Base-by-base conservation (phyloP, 1,140 invertebrate genomes). In the Hypsibius dujardini region DNA sequence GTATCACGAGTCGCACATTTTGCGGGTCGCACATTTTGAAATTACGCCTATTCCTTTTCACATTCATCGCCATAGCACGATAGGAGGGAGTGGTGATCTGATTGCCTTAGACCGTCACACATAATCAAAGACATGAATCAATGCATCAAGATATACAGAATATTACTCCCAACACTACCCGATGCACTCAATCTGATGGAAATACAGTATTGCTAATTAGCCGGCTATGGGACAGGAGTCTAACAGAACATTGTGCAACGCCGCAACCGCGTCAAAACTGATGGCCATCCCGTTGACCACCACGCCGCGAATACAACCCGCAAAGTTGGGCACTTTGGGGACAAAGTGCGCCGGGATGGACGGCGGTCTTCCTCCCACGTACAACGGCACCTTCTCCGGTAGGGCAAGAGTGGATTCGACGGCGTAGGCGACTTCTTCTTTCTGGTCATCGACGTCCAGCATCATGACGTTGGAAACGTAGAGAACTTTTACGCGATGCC, bases 291-390 rank as follows among this genome's bases (percentile, higher is more conserved):
- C 80, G 72, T 85, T 83, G 71, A 93, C 87, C 71, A 84, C 84
- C 3, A 94, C 83, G 76, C 92, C 91, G 59, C 88, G 82, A 75
- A 95, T 88, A 82, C 92, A 95, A 3, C 92, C 92, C 77, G 88
- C 89, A 79, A 95, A 94, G 76, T 90, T 90, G 73, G 62, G 12
- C 3, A 67, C 62, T 67, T 67, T 67, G 12, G 62, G 62, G 3
- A 67, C 42, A 42, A 67, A 15, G 3, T 67, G 62, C 12, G 62
- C 62, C 62, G 62, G 62, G 3, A 67, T 42, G 12, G 62, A 67
- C 3, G 62, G 12, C 42, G 62, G 62, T 7, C 62, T 12, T 12
- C 62, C 62, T 7, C 62, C 62, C 12, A 67, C 45, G 42, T 67
- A 67, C 42, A 67, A 42, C 12, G 62, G 62, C 42, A 67, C 62